Evolutionary conservation across 1,140 invertebrate genomes (phyloP), one percentile per base, ranked within the genome.

Genomic region (Matsumurasca onukii): DNA sequence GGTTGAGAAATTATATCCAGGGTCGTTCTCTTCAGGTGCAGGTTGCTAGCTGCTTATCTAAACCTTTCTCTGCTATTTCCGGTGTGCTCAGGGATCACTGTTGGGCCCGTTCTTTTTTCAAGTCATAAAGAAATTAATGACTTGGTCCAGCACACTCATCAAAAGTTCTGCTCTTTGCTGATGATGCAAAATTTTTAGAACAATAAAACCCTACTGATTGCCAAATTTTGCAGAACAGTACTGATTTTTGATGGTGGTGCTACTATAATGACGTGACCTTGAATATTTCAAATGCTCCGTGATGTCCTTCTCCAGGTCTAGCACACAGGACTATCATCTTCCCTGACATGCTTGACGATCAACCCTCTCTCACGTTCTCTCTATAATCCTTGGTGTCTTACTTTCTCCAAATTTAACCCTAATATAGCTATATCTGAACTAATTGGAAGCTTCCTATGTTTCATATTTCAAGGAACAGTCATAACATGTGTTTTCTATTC

Each of bases 211-310:
- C 49, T 22, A 52, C 12, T 20, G 20, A 52, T 52, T 52, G 49
- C 49, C 49, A 52, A 52, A 20, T 22, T 3, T 22, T 52, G 20
- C 49, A 52, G 49, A 52, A 52, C 49, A 52, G 49, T 52, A 52
- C 22, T 52, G 49, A 52, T 22, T 52, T 52, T 52, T 52, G 49
- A 52, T 52, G 49, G 49, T 52, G 49, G 49, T 52, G 49, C 20
- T 15, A 52, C 20, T 12, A 52, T 52, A 52, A 52, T 52, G 49
- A 17, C 34, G 17, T 39, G 34, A 39, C 34, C 5, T 39, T 39
- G 17, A 39, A 39, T 39, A 39, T 39, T 39, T 39, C 34, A 39
- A 39, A 39, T 39, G 34, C 34, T 39, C 34, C 17, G 34, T 39
- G 34, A 39, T 39, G 34, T 17, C 34, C 17, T 39, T 39, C 34